A percentile compares a stretch with the other conserved stretches of the same genome.
These are phyloP conservation scores for Leptonema lineaticorne DNA, from an alignment of 1,140 invertebrate genomes.

Conservation along the genomic window DNA sequence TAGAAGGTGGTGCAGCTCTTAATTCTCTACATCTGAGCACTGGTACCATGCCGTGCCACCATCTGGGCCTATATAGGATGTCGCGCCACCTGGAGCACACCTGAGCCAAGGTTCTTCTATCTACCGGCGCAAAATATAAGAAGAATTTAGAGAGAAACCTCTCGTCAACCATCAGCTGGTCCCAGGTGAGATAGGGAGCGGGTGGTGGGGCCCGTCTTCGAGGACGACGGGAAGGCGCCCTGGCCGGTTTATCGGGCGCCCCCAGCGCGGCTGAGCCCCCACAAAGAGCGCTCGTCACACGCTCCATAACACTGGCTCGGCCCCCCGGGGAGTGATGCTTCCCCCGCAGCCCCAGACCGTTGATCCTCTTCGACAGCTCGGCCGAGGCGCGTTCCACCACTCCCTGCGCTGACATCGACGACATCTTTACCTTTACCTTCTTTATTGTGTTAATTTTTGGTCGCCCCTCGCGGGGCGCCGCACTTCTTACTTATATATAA, in stretches of 20 bases:
- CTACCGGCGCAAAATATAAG: slow-evolving; percentile 77
- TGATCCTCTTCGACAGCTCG: slow-evolving; percentile 83
- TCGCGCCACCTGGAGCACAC: slow-evolving; percentile 85
- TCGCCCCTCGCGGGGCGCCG: slow-evolving; percentile 45
- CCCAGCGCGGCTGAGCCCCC: slow-evolving; percentile 57
- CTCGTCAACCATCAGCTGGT: slow-evolving; percentile 79
- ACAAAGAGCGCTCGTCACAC: slow-evolving; percentile 80
- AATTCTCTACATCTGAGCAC: slow-evolving; percentile 82
- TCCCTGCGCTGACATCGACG: slow-evolving; percentile 71
- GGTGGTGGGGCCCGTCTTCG: slow-evolving; percentile 48
- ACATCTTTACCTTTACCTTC: slow-evolving; percentile 57
- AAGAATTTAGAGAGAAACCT: slow-evolving; percentile 83
- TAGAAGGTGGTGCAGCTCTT: slow-evolving; percentile 63
- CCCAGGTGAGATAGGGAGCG: slow-evolving; percentile 63
- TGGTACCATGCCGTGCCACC: slow-evolving; percentile 82
- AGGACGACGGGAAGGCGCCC: slow-evolving; percentile 29
- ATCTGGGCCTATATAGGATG: slow-evolving; percentile 78
- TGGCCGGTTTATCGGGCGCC: slow-evolving; percentile 45
- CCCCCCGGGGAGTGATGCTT: slow-evolving; percentile 60
- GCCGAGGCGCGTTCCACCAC: slow-evolving; percentile 86
- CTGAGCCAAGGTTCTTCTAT: slow-evolving; percentile 76
- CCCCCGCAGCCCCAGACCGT: slow-evolving; percentile 74
- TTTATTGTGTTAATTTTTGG: slow-evolving; percentile 49
- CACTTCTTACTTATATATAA: no score
- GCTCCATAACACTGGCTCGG: slow-evolving; percentile 74